Evolutionary conservation across 2,797 vertebrate species (phyloP).

Genomic region (Sebastiscus albofasciatus): DNA sequence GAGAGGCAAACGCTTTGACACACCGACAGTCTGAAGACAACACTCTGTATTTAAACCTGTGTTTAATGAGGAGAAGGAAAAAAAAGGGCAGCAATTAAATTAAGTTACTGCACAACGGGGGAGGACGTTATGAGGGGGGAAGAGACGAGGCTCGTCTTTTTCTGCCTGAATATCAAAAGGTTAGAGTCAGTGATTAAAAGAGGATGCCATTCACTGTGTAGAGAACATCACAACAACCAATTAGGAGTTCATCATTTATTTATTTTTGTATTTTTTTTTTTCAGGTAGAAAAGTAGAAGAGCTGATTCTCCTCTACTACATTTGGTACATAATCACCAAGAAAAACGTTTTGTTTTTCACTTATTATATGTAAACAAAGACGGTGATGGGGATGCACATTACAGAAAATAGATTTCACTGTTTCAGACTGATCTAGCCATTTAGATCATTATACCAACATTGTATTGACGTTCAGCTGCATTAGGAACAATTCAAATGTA

Average conservation of each 20-base stretch:
- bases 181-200: slow-evolving; percentile 25
- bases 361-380: background rate
- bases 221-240: slow-evolving; percentile 3
- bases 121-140: background rate
- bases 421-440: background rate
- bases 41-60: slow-evolving; percentile 81
- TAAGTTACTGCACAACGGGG: slow-evolving; percentile 26
- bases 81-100: slow-evolving; percentile 32
- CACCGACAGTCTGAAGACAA: slow-evolving; percentile 81
- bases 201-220: background rate
- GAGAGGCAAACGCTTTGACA: slow-evolving; percentile 71
- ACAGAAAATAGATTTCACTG: background rate
- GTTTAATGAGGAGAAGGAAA: slow-evolving; percentile 78
- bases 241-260: slow-evolving; percentile 15
- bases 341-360: background rate
- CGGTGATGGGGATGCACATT: background rate
- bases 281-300: background rate
- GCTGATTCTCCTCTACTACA: background rate
- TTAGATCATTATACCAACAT: background rate
- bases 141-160: background rate
- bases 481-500: background rate
- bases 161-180: slow-evolving; percentile 38
- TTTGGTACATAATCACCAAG: background rate
- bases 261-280: background rate
- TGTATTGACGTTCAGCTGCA: background rate